These are phyloP conservation scores for Beris chalybata DNA, from an alignment of 2,888 invertebrate species.

Conservation along the genomic window DNA sequence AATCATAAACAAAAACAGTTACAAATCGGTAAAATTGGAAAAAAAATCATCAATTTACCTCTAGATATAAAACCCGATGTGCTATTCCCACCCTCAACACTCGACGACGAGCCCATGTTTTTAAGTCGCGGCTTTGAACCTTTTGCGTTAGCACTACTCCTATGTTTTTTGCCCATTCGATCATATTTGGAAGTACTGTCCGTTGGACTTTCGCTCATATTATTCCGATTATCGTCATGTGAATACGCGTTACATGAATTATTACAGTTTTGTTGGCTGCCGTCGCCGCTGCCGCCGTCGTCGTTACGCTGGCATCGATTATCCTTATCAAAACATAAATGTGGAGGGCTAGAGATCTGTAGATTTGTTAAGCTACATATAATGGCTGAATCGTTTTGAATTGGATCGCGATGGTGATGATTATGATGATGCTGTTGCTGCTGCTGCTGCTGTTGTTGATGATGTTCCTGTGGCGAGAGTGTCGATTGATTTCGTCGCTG, in stretches of 20 bases:
- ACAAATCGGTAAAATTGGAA: not conserved
- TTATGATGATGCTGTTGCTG: conserved; percentile 36
- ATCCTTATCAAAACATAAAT: conserved; percentile 42
- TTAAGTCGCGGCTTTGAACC: conserved; percentile 56
- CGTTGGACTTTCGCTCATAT: conserved; percentile 45
- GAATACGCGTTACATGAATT: conserved; percentile 43
- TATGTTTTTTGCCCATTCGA: conserved; percentile 51
- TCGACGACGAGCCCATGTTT: conserved; percentile 54
- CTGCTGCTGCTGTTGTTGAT: conserved; percentile 39
- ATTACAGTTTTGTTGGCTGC: conserved; percentile 45
- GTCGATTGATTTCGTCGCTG: conserved; percentile 27
- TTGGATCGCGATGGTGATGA: conserved; percentile 40
- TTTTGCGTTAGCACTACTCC: conserved; percentile 54
- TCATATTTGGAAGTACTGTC: conserved; percentile 41
- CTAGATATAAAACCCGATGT: conserved; percentile 62
- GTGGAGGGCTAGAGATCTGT: conserved; percentile 40
- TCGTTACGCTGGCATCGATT: conserved; percentile 48
- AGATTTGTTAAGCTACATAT: conserved; percentile 14
- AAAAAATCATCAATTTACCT: conserved; percentile 51
- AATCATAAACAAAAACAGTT: conserved; percentile 29
- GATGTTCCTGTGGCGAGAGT: conserved; percentile 26
- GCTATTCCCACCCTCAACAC: conserved; percentile 59
- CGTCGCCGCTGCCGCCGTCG: conserved; percentile 44
- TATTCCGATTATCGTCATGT: conserved; percentile 49
- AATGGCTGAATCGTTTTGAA: conserved; percentile 20